Evolutionary conservation across 92 coral and sea anemone genomes (phyloP).

Genomic region (Palythoa caribaeorum): DNA sequence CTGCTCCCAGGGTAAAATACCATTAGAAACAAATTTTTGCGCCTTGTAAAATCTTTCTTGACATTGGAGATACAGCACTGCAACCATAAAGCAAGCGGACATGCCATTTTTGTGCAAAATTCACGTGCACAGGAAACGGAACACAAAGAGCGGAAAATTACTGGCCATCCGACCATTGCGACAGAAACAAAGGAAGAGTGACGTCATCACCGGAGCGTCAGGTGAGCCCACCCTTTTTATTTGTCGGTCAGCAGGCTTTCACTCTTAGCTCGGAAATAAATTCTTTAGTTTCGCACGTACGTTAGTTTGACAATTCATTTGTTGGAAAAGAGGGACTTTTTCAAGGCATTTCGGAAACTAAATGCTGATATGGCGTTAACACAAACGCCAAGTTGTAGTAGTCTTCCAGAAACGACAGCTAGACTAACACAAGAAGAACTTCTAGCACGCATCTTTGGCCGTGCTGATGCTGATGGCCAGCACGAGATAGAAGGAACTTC

Average conservation of each 20-base stretch:
- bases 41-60: background rate
- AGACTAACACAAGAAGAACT: constrained; percentile 81
- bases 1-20: background rate
- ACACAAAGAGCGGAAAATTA: background rate
- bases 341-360: constrained; percentile 4
- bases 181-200: background rate
- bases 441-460: constrained; percentile 82
- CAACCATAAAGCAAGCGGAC: background rate
- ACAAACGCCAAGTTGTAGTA: constrained; percentile 67
- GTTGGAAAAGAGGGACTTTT: constrained; percentile 9
- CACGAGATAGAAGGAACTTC: constrained; percentile 51
- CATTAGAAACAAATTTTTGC: background rate
- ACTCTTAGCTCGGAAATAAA: background rate
- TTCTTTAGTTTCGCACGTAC: background rate
- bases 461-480: constrained; percentile 53
- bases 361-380: constrained; percentile 79
- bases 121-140: constrained; percentile 13
- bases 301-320: background rate
- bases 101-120: background rate
- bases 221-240: constrained; percentile 40
- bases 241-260: constrained; percentile 40
- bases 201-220: constrained; percentile 36
- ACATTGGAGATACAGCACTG: background rate
- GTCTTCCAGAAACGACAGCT: constrained; percentile 61
- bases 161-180: background rate